A percentile compares a stretch with the other conserved stretches of the same genome.
These are phyloP conservation scores for Phalanger gymnotis DNA, from an alignment of 2,797 vertebrate genomes.

Conservation along the genomic window DNA sequence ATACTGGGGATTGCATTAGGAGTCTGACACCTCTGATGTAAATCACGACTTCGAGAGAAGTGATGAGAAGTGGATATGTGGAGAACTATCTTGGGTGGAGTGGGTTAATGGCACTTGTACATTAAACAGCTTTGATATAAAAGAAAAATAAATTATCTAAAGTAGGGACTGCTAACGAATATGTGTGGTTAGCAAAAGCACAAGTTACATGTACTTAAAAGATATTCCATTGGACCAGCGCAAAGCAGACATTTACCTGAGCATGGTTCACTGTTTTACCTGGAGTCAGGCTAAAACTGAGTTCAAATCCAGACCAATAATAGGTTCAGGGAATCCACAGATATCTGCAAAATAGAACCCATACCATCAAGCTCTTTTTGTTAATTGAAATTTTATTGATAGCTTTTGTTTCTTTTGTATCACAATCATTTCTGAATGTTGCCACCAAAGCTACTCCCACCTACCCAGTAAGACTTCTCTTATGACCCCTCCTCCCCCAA, in stretches of 20 bases:
- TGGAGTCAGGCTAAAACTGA: neutral
- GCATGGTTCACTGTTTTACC: neutral
- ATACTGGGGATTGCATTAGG: neutral
- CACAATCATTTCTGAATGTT: neutral
- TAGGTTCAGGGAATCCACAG: neutral
- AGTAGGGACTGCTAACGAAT: neutral
- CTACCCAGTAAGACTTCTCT: neutral
- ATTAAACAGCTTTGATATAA: neutral
- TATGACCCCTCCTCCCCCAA: neutral
- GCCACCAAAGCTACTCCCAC: neutral
- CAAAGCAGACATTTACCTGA: neutral
- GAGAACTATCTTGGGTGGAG: neutral
- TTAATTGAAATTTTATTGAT: neutral
- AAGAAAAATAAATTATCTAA: neutral
- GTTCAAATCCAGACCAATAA: neutral
- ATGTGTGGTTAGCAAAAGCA: neutral
- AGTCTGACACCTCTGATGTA: neutral
- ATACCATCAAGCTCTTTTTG: neutral
- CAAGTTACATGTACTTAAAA: neutral
- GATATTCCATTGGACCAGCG: neutral
- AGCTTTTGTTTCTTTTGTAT: neutral
- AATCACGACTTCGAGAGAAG: too few species aligned
- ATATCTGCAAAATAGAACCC: neutral
- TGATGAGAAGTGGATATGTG: neutral
- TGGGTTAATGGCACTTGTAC: neutral